Conservation (phyloP, 2,797 vertebrate genomes). For the Xenopus petersii region DNA sequence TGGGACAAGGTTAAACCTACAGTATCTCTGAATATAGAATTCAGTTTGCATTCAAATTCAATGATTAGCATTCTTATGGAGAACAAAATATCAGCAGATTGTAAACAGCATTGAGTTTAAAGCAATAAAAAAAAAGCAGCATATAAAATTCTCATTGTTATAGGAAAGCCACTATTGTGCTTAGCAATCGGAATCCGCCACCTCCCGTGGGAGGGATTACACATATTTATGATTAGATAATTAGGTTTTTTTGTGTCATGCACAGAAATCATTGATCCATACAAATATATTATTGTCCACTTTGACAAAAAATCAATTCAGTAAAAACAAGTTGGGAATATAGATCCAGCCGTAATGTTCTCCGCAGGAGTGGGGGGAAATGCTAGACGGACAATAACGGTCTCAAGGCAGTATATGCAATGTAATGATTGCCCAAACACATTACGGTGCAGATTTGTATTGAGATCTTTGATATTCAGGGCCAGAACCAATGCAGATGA, state of each 20-base stretch:
- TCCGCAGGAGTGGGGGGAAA: not conserved
- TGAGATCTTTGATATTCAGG: not conserved
- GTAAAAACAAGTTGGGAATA: constrained; percentile 2
- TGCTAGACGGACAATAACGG: not conserved
- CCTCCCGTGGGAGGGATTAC: constrained; percentile 11
- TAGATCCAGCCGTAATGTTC: not conserved
- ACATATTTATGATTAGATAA: constrained; percentile 29
- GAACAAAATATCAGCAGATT: not conserved
- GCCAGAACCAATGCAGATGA: no score
- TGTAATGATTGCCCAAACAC: not conserved
- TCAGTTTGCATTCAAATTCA: not conserved
- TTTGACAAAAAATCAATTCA: constrained; percentile 27
- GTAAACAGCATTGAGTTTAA: not conserved
- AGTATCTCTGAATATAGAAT: not conserved
- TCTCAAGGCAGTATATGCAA: not conserved
- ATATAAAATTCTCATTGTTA: not conserved
- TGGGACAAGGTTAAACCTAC: not conserved
- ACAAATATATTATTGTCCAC: constrained; percentile 25
- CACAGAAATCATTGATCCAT: constrained; percentile 12
- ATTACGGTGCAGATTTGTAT: not conserved
- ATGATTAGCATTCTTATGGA: not conserved
- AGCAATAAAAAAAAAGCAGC: not conserved
- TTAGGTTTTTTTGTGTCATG: constrained; percentile 16
- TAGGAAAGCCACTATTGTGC: not conserved
- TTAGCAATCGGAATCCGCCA: not conserved